Evolutionary conservation across 30 jellyfish, hydroid and myxozoan genomes (phyloP).

Genomic region (Aurelia coerulea): DNA sequence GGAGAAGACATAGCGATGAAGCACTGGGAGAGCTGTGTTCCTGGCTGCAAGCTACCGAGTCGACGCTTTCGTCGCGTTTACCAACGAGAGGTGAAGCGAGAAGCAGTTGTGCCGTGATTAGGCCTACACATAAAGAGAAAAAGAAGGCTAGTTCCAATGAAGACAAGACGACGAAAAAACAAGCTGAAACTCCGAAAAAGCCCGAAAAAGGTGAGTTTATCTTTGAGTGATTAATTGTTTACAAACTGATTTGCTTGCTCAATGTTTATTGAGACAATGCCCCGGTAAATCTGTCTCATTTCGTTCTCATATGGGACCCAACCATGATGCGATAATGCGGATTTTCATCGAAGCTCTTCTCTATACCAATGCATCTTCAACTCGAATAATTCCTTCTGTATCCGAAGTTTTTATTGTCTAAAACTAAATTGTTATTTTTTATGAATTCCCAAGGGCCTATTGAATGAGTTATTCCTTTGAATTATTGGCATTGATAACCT

Average conservation of each 20-base stretch:
- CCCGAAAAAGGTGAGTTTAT: slow-evolving; percentile 59
- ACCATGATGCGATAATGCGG: too few species aligned
- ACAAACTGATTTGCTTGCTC: neutral
- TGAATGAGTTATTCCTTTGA: slow-evolving; percentile 1
- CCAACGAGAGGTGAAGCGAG: slow-evolving; percentile 72
- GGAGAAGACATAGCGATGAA: slow-evolving; percentile 70
- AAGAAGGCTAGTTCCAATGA: slow-evolving; percentile 41
- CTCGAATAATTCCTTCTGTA: too few species aligned
- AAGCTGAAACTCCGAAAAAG: slow-evolving; percentile 36
- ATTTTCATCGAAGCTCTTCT: too few species aligned
- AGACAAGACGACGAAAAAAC: slow-evolving; percentile 45
- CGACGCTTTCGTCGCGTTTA: slow-evolving; percentile 62
- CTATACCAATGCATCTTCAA: too few species aligned
- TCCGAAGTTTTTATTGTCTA: too few species aligned
- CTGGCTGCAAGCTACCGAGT: slow-evolving; percentile 75
- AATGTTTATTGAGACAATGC: neutral
- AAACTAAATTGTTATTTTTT: too few species aligned
- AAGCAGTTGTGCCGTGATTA: slow-evolving; percentile 65
- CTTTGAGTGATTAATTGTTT: neutral
- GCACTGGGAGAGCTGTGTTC: slow-evolving; percentile 76
- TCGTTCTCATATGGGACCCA: neutral
- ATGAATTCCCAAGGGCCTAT: too few species aligned
- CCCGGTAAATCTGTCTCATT: neutral
- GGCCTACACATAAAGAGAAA: slow-evolving; percentile 71
- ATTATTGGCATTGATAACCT: slow-evolving; percentile 3